These are phyloP conservation scores for Ooceraea biroi DNA, from an alignment of 1,140 invertebrate species.

Conservation along the genomic window DNA sequence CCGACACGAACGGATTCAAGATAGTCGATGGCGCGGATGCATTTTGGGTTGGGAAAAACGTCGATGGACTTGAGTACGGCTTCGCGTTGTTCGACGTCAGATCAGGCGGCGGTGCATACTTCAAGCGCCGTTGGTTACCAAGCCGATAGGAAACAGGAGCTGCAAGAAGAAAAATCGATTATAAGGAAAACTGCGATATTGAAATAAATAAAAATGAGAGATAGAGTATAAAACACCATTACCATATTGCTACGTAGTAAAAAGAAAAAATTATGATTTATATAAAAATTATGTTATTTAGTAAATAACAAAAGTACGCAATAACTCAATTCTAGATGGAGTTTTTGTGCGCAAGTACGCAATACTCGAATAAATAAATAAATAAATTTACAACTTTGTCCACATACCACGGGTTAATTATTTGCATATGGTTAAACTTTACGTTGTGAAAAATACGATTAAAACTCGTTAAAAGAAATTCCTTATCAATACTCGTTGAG, in stretches of 20 bases:
- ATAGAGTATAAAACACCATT: too few relatives aligned
- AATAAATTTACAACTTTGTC: background rate
- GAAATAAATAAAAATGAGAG: too few relatives aligned
- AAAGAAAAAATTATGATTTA: too few relatives aligned
- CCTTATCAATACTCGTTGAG: background rate
- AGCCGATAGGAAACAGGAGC: constrained; percentile 80
- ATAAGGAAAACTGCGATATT: too few relatives aligned
- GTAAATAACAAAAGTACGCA: too few relatives aligned
- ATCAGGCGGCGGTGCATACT: constrained; percentile 83
- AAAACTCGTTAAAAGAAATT: background rate
- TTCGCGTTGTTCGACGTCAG: constrained; percentile 72
- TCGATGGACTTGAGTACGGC: constrained; percentile 32
- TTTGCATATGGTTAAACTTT: background rate
- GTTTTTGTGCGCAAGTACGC: background rate
- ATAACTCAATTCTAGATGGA: too few relatives aligned
- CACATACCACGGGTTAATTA: background rate
- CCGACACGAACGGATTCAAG: constrained; percentile 71
- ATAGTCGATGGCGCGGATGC: constrained; percentile 57
- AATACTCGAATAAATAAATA: background rate
- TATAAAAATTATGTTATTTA: too few relatives aligned
- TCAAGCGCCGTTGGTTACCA: constrained; percentile 83
- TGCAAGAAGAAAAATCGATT: constrained; percentile 64
- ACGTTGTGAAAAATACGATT: background rate
- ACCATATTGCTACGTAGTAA: too few relatives aligned
- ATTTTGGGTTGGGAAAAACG: constrained; percentile 41